Evolutionary conservation across 2,113 vertebrate genomes (phyloP).

Genomic region (Menura novaehollandiae): DNA sequence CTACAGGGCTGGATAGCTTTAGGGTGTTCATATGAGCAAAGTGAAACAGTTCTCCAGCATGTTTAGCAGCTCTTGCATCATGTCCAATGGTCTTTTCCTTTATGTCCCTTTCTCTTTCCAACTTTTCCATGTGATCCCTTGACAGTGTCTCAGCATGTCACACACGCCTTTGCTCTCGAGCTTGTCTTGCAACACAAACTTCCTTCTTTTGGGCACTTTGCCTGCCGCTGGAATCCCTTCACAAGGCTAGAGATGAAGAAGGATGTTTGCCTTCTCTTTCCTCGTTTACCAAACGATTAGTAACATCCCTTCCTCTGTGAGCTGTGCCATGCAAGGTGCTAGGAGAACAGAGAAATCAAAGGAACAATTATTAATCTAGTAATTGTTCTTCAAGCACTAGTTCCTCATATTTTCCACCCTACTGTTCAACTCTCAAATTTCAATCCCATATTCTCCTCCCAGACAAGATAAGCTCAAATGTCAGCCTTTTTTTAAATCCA

Average conservation of each 20-base stretch:
- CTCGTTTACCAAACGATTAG: not conserved
- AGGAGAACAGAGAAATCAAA: constrained; percentile 45
- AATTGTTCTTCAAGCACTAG: not conserved
- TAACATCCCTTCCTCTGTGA: not conserved
- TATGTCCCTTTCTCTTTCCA: not conserved
- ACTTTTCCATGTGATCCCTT: not conserved
- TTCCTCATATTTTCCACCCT: not conserved
- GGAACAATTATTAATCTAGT: not conserved
- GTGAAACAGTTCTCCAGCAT: not conserved
- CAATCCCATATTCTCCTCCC: not conserved
- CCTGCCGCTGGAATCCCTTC: not conserved
- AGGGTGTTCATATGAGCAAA: not conserved
- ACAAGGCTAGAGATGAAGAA: not conserved
- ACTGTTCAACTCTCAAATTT: not conserved
- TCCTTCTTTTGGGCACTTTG: not conserved
- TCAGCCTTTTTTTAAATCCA: not conserved
- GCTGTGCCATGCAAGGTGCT: not conserved
- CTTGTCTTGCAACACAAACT: not conserved
- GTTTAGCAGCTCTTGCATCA: not conserved
- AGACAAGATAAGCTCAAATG: not conserved
- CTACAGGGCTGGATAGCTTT: not conserved
- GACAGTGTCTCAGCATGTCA: not conserved
- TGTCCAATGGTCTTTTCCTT: not conserved
- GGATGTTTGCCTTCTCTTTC: not conserved
- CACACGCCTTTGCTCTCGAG: not conserved